Evolutionary conservation across 2,113 vertebrate species (phyloP).

Genomic region (Cariama cristata): DNA sequence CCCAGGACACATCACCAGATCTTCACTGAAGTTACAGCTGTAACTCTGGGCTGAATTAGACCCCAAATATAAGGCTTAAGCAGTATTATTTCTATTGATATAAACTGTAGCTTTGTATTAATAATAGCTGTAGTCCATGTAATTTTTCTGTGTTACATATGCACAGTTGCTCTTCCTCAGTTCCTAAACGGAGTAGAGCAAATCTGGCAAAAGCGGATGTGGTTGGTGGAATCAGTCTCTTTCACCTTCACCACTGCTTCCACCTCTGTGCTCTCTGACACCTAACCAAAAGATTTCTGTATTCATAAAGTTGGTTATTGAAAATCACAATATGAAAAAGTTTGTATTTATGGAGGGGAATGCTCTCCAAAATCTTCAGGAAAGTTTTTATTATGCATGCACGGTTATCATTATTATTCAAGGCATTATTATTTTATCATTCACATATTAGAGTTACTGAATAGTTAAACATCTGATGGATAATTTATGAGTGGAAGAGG

Average conservation of each 20-base stretch:
- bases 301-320: neutral
- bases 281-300: neutral
- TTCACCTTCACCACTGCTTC: neutral
- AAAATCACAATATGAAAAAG: neutral
- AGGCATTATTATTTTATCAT: constrained; percentile 32
- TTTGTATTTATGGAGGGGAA: neutral
- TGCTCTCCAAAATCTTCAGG: neutral
- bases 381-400: neutral
- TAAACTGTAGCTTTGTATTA: neutral
- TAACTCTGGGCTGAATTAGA: neutral
- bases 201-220: neutral
- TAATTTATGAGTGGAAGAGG: neutral
- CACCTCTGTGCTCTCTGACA: neutral
- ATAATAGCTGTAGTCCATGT: neutral
- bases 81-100: neutral
- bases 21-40: neutral
- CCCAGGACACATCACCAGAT: neutral
- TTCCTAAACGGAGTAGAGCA: neutral
- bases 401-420: constrained; percentile 1
- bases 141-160: neutral
- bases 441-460: constrained; percentile 12
- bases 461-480: neutral
- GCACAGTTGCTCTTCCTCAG: neutral
- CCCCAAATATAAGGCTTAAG: neutral
- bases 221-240: neutral